Base-by-base conservation (phyloP, 64 coral and sea anemone species). In the Pocillopora damicornis region DNA sequence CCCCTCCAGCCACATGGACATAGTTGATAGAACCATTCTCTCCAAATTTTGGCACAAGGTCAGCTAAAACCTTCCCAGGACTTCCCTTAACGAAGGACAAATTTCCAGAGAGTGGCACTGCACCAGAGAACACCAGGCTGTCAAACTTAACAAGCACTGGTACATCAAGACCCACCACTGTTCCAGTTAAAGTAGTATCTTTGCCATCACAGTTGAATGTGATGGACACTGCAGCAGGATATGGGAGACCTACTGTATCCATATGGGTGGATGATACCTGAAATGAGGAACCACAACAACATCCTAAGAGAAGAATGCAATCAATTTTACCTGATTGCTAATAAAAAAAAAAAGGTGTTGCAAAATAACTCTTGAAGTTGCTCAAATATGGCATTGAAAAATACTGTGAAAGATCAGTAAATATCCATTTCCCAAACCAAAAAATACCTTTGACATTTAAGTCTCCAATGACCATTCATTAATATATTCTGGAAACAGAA, bases 71-170 rank as follows among this genome's bases (percentile, higher is more conserved):
- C 59, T 83, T 74, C 15, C 78, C 51, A 23, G 90, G 87, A 22
- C 92, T 89, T 75, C 74, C 60, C 66, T 79, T 90, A 26, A 58
- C 79, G 74, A 79, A 84, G 23, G 34, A 84, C 30, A 95, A 18
- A 60, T 95, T 89, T 86, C 64, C 94, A 34, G 86, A 87, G n/a
- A 95, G 82, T 75, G 75, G 68, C 5, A 95, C 87, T 38, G 80
- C 71, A 67, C 88, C 89, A 87, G 80, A 76, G 76, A 95, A 95
- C 76, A 74, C 67, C 36, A 89, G 59, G 25, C 83, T 68, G 25
- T 90, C 78, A 74, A 87, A 89, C 35, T 95, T 89, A 75, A 92
- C 67, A 30, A 95, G 87, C 81, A 92, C 90, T 34, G 90, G 90
- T 16, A 61, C 74, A 75, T 76, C 87, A 57, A 89, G 38, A 18